Percentiles rank a stretch among this genome's conserved stretches.
Evolutionary conservation across 2,113 vertebrate species (phyloP).

Genomic region (Mugil cephalus): DNA sequence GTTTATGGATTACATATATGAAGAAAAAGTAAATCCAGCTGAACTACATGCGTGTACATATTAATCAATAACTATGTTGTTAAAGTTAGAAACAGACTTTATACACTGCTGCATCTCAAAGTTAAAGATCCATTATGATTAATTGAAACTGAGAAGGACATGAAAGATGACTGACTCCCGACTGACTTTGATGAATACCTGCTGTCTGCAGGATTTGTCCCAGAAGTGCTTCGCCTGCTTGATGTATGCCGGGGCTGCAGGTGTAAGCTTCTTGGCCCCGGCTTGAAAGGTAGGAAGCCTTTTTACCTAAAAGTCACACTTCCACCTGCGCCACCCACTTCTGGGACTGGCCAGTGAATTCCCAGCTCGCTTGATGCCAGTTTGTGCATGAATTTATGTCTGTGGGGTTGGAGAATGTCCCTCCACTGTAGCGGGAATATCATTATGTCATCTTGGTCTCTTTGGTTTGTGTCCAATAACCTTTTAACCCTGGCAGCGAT

Average conservation of each 20-base stretch:
- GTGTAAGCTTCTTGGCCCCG: constrained; percentile 22
- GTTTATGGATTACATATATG: too few species aligned
- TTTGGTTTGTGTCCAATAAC: constrained; percentile 21
- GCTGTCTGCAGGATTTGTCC: constrained; percentile 32
- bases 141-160: constrained; percentile 10
- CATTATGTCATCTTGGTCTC: background rate
- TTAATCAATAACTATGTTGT: too few species aligned
- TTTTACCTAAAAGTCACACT: constrained; percentile 17
- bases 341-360: background rate
- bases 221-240: constrained; percentile 33
- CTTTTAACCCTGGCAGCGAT: constrained; percentile 16
- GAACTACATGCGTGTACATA: too few species aligned
- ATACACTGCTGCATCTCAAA: background rate
- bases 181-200: constrained; percentile 39
- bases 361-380: background rate
- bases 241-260: constrained; percentile 37
- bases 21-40: too few species aligned
- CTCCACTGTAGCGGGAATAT: background rate
- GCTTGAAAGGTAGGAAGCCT: background rate
- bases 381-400: constrained; percentile 25
- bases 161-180: constrained; percentile 22
- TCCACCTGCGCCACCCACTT: constrained; percentile 13
- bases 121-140: constrained; percentile 18
- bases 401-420: constrained; percentile 12
- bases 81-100: background rate